phyloP scores from a whole-genome alignment of 2,113 vertebrate species.

The Pipra filicauda region DNA sequence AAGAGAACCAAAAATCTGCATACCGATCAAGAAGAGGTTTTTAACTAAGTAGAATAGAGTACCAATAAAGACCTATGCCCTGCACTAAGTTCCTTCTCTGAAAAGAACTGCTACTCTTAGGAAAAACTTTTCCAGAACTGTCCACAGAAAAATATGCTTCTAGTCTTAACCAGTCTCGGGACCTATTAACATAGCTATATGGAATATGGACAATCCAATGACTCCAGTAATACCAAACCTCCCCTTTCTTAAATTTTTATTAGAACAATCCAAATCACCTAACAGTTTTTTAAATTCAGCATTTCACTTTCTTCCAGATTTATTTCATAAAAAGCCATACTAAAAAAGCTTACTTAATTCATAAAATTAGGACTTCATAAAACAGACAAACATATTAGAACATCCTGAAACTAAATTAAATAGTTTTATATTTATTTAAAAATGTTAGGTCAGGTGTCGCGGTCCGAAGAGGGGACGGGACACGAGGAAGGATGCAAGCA shows the following conservation, averaged over 20 bases:
- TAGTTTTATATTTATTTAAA: not conserved
- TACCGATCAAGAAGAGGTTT: not conserved
- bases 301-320: not conserved
- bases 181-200: not conserved
- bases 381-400: not conserved
- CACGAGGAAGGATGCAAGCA: too few species aligned
- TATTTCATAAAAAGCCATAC: not conserved
- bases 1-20: not conserved
- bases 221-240: not conserved
- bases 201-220: not conserved
- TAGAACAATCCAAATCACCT: not conserved
- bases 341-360: not conserved
- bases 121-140: not conserved
- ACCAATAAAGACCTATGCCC: not conserved
- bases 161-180: not conserved
- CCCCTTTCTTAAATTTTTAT: not conserved
- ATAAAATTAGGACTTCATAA: not conserved
- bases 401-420: not conserved
- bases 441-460: not conserved
- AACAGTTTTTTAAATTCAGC: not conserved
- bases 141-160: not conserved
- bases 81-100: not conserved
- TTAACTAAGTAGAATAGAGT: not conserved
- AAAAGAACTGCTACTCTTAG: not conserved
- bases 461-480: too few species aligned